Base-by-base conservation (phyloP, 2,113 vertebrate genomes). In the Sylvia atricapilla region DNA sequence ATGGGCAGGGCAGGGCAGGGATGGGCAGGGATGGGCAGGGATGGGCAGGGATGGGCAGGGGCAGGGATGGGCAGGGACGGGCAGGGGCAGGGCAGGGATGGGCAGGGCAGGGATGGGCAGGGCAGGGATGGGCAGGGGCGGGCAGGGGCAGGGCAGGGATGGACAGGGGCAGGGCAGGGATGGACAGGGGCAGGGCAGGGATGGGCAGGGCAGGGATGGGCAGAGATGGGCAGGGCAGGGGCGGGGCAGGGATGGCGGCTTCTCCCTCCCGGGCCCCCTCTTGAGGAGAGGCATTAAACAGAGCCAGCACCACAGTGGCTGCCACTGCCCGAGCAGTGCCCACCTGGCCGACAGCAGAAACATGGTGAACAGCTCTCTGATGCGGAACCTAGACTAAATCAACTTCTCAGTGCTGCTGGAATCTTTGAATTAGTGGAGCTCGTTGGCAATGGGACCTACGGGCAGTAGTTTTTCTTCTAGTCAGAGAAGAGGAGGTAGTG, bases 281-380 rank as follows among this genome's bases (percentile, higher is more conserved):
- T 0, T 13, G 10, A 41, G 35, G 30, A 27, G 23, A 63, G 47
- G 14, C 4, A 2, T 20, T 17, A 25, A 60, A 37, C 4, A 37
- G 23, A 3, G 9, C 18, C 67, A 30, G 5, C 19, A 9, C 58
- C 15, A 5, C 10, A 5, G 35, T 12, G 2, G 43, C 19, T 8
- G 0, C 55, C 43, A 13, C 12, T 24, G 56, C 56, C 56, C 3
- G 0, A 5, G 9, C 43, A 8, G 15, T 1, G 23, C 31, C 23
- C 0, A 2, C 25, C 24, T 3, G 2, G 27, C 43, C 1, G 0
- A 13, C 58, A 22, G 47, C 1, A 0, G 8, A 23, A 66, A 30
- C 39, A 11, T 0, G 2, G 49, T 1, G 1, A 55, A 25, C 33
- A 35, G 14, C 18, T 18, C 28, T 15, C 20, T 9, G 8, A 14